A percentile compares a stretch with the other conserved stretches of the same genome.
phyloP scores from a whole-genome alignment of 2,113 vertebrate species.

The Brachypodius melanocephalos region DNA sequence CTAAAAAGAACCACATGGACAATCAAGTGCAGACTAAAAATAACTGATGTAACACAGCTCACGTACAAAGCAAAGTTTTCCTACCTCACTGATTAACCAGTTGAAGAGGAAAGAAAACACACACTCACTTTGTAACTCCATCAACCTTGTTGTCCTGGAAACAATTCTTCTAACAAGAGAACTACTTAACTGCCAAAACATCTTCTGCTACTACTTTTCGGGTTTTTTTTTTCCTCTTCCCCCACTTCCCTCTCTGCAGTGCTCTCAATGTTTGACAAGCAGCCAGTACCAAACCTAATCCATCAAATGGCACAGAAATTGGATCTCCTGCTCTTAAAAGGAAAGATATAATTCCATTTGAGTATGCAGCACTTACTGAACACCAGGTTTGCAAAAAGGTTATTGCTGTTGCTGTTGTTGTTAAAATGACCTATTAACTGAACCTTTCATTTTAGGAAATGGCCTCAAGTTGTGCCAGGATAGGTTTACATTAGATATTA shows the following conservation, averaged over 20 bases:
- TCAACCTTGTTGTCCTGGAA: conserved; percentile 26
- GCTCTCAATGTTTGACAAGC: neutral
- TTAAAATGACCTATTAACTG: neutral
- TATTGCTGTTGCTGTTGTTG: neutral
- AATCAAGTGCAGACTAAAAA: neutral
- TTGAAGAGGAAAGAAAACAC: neutral
- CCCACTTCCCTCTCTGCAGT: neutral
- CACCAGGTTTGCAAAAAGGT: neutral
- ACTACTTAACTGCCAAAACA: neutral
- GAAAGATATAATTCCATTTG: neutral
- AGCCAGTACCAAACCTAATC: neutral
- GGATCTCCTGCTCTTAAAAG: neutral
- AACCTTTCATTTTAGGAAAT: neutral
- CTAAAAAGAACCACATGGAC: neutral
- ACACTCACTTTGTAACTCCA: neutral
- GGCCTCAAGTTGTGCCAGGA: neutral
- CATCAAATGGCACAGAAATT: neutral
- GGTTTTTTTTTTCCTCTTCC: too few relatives aligned
- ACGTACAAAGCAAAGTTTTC: neutral
- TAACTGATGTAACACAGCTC: neutral
- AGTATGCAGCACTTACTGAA: neutral
- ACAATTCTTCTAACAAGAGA: neutral
- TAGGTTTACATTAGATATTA: neutral
- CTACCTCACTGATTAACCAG: neutral
- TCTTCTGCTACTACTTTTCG: neutral